Percentiles rank a stretch among this genome's conserved stretches.
Evolutionary conservation across 2,888 invertebrate species (phyloP).

Genomic region (Philereme vetulata): DNA sequence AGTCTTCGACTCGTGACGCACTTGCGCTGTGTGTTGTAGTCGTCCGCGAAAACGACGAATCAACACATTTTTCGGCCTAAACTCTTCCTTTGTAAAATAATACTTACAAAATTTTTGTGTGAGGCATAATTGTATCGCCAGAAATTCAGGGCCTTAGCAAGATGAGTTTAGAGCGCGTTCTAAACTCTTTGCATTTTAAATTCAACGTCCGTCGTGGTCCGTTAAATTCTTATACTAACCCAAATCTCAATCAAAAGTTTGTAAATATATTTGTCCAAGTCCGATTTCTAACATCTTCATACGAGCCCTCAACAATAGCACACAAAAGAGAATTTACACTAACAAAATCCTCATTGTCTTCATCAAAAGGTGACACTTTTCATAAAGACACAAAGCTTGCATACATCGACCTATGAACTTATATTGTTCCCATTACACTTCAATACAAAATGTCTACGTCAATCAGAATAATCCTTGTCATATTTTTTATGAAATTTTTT

Average conservation of each 20-base stretch:
- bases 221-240: slow-evolving; percentile 11
- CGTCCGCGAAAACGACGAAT: too few species aligned
- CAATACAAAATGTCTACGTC: slow-evolving; percentile 51
- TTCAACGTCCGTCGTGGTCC: neutral
- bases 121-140: too few species aligned
- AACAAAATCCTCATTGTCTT: slow-evolving; percentile 49
- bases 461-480: slow-evolving; percentile 57
- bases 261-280: slow-evolving; percentile 1
- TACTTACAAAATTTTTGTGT: too few species aligned
- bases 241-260: slow-evolving; percentile 10
- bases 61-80: too few species aligned
- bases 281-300: slow-evolving; percentile 31
- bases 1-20: too few species aligned
- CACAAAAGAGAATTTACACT: slow-evolving; percentile 34
- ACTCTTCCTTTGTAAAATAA: too few species aligned
- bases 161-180: too few species aligned
- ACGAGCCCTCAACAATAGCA: slow-evolving; percentile 22
- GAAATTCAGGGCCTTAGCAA: too few species aligned
- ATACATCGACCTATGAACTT: slow-evolving; percentile 55
- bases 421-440: slow-evolving; percentile 47
- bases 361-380: slow-evolving; percentile 54
- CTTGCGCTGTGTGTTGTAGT: too few species aligned
- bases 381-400: slow-evolving; percentile 41
- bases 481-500: slow-evolving; percentile 46
- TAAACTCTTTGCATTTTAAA: neutral